These are phyloP conservation scores for Athalia rosae DNA, from an alignment of 2,888 invertebrate genomes.

Conservation along the genomic window DNA sequence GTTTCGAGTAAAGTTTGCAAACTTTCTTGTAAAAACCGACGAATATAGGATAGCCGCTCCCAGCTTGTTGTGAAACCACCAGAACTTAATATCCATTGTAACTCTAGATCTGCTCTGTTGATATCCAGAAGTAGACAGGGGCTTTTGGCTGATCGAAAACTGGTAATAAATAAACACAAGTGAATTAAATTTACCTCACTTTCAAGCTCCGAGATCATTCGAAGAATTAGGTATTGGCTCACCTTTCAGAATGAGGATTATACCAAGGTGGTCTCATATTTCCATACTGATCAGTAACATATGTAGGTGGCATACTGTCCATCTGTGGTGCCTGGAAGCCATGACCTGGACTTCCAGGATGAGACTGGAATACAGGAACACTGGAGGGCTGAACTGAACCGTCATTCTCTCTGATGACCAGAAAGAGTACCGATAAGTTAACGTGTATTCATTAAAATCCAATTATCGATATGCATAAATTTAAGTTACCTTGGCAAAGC, in stretches of 20 bases:
- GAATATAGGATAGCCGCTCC: slow-evolving; percentile 79
- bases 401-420: slow-evolving; percentile 63
- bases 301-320: slow-evolving; percentile 59
- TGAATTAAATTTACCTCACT: not conserved
- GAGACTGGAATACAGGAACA: slow-evolving; percentile 62
- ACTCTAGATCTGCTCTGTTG: slow-evolving; percentile 81
- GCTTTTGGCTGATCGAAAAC: slow-evolving; percentile 79
- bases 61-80: slow-evolving; percentile 80
- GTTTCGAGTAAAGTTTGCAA: slow-evolving; percentile 82
- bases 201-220: not conserved
- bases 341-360: slow-evolving; percentile 57
- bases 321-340: slow-evolving; percentile 61
- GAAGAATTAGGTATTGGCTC: not conserved
- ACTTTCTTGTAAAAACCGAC: slow-evolving; percentile 81
- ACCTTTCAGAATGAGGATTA: slow-evolving; percentile 76
- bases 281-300: slow-evolving; percentile 75
- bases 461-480: not conserved
- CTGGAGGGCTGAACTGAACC: slow-evolving; percentile 56
- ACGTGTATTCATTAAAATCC: not conserved
- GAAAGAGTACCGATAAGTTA: not conserved
- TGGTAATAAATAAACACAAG: slow-evolving; percentile 54
- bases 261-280: slow-evolving; percentile 77
- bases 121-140: slow-evolving; percentile 80
- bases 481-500: slow-evolving; percentile 61
- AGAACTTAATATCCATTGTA: slow-evolving; percentile 79